Conservation (phyloP, 1,140 invertebrate genomes). For the Sminthurides bifidus region DNA sequence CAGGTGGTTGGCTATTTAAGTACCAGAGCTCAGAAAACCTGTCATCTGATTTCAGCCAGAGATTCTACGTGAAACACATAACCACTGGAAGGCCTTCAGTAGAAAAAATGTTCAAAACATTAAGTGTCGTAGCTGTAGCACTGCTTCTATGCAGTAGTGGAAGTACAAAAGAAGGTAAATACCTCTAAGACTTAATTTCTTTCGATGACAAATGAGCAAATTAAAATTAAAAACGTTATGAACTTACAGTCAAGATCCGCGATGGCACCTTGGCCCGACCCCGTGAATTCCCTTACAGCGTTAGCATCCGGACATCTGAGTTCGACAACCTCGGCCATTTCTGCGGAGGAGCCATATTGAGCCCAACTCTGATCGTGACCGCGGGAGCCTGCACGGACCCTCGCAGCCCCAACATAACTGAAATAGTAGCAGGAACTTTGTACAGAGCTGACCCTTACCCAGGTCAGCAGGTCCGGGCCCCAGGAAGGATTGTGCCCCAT, state of each 20-base stretch:
- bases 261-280: constrained; percentile 47
- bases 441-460: not conserved
- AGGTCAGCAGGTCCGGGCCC: constrained; percentile 4
- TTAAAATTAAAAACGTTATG: not conserved
- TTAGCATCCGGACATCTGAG: constrained; percentile 38
- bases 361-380: constrained; percentile 44
- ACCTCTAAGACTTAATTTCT: too few species aligned
- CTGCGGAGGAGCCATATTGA: constrained; percentile 54
- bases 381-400: constrained; percentile 50
- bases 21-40: too few species aligned
- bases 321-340: constrained; percentile 36
- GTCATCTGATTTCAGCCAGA: too few species aligned
- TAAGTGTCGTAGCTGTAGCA: too few species aligned
- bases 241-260: constrained; percentile 39
- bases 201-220: not conserved
- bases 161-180: too few species aligned
- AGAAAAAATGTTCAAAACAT: too few species aligned
- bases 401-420: constrained; percentile 32
- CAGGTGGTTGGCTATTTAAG: too few species aligned
- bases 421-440: constrained; percentile 32
- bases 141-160: too few species aligned
- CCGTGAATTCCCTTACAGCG: constrained; percentile 48
- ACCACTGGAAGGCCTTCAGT: too few species aligned
- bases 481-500: not conserved
- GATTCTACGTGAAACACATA: too few species aligned